Conservation (phyloP, 2,797 vertebrate species). For the Cirrhinus molitorella region DNA sequence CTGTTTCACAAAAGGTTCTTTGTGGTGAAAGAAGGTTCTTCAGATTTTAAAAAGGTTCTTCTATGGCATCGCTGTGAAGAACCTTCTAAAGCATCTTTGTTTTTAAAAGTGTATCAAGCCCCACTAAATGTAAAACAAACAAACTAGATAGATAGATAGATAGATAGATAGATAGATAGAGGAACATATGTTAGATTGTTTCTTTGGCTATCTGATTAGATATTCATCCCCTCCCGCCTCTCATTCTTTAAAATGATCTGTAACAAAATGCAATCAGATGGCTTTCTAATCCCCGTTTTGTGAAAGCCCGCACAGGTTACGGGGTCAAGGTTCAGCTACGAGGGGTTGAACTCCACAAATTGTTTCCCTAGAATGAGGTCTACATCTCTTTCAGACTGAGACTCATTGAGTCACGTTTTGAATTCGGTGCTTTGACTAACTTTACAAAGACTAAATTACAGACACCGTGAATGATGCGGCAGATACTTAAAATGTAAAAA, state of each 20-base stretch:
- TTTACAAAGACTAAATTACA: slow-evolving; percentile 60
- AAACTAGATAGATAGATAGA: background rate
- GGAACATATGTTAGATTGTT: slow-evolving; percentile 4
- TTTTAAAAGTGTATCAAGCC: too few relatives aligned
- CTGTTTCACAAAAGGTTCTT: too few relatives aligned
- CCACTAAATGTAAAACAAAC: background rate
- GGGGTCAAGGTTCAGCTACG: slow-evolving; percentile 60
- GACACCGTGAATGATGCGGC: slow-evolving; percentile 35
- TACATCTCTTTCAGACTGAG: slow-evolving; percentile 51
- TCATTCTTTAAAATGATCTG: slow-evolving; percentile 31
- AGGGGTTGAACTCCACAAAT: slow-evolving; percentile 52
- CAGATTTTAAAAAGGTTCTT: too few relatives aligned
- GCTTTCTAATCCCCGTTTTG: slow-evolving; percentile 58
- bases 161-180: slow-evolving; percentile 6
- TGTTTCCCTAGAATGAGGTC: slow-evolving; percentile 51
- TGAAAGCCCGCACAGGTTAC: slow-evolving; percentile 15
- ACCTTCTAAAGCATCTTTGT: too few relatives aligned
- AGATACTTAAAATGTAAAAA: slow-evolving; percentile 51
- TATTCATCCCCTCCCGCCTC: slow-evolving; percentile 54
- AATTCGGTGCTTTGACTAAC: slow-evolving; percentile 38
- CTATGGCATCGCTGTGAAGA: too few relatives aligned
- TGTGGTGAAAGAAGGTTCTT: too few relatives aligned
- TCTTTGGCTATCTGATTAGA: slow-evolving; percentile 19
- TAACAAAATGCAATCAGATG: slow-evolving; percentile 64
- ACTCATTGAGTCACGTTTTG: slow-evolving; percentile 49